A percentile compares a stretch with the other conserved stretches of the same genome.
These are phyloP conservation scores for Gasterosteus nipponicus DNA, from an alignment of 2,113 vertebrate genomes.

Conservation along the genomic window DNA sequence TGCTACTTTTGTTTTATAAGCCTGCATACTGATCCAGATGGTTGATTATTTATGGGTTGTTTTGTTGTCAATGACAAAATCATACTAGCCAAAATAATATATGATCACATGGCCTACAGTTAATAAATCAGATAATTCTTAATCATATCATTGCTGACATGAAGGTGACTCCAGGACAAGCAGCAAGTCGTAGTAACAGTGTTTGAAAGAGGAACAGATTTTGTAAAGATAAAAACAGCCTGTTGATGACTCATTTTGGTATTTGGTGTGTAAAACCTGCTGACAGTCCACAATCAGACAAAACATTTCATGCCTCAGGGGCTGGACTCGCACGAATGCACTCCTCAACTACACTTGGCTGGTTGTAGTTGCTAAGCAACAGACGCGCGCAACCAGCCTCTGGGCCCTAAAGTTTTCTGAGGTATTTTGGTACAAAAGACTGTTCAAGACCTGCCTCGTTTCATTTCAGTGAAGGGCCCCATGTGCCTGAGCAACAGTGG, in stretches of 20 bases:
- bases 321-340: no score
- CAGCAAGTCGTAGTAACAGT: background rate
- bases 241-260: no score
- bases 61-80: background rate
- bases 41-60: background rate
- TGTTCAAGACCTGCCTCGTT: background rate
- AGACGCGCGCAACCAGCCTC: no score
- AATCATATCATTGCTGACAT: background rate
- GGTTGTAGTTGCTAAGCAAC: no score
- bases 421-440: background rate
- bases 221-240: no score
- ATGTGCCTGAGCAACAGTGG: background rate
- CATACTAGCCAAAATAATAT: no score
- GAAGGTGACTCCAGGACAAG: background rate
- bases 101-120: no score
- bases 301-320: no score
- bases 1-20: background rate
- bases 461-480: background rate
- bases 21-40: background rate
- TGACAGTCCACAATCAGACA: background rate
- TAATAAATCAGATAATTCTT: background rate
- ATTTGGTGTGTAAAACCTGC: background rate
- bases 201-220: background rate
- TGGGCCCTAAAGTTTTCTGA: background rate
- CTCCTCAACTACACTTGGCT: no score